These are phyloP conservation scores for Bergia sp. DNA, from an alignment of 92 coral and sea anemone species.

Conservation along the genomic window DNA sequence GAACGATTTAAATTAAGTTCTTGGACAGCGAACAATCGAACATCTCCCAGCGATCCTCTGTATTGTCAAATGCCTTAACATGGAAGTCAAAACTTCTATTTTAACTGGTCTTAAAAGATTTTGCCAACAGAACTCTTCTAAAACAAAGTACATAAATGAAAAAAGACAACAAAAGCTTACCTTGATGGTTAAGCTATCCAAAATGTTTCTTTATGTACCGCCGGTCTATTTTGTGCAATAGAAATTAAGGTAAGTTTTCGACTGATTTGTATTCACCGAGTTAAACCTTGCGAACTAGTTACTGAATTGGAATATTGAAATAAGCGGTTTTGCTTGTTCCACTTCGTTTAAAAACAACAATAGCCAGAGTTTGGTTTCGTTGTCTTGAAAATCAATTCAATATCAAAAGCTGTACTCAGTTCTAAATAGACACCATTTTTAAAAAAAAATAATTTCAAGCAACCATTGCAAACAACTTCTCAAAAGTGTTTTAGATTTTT, in stretches of 20 bases:
- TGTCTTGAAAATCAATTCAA: no score
- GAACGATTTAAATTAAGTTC: neutral
- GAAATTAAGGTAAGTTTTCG: neutral
- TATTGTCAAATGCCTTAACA: neutral
- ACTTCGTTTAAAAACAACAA: constrained; percentile 11
- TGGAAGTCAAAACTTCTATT: neutral
- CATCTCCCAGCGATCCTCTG: neutral
- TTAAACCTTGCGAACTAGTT: neutral
- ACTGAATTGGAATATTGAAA: neutral
- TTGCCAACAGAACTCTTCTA: neutral
- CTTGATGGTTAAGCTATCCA: neutral
- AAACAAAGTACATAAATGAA: neutral
- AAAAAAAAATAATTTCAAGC: no score
- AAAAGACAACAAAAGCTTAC: neutral
- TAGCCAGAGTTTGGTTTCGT: neutral
- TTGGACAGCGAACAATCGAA: neutral
- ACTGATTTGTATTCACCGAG: neutral
- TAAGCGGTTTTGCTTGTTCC: neutral
- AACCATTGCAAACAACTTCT: neutral
- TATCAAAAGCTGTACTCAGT: neutral
- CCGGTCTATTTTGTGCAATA: neutral
- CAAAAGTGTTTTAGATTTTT: neutral
- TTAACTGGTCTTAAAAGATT: neutral
- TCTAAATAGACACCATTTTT: neutral
- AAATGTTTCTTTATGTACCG: neutral